These are phyloP conservation scores for Epinephelus lanceolatus DNA, from an alignment of 2,113 vertebrate genomes.

Conservation along the genomic window DNA sequence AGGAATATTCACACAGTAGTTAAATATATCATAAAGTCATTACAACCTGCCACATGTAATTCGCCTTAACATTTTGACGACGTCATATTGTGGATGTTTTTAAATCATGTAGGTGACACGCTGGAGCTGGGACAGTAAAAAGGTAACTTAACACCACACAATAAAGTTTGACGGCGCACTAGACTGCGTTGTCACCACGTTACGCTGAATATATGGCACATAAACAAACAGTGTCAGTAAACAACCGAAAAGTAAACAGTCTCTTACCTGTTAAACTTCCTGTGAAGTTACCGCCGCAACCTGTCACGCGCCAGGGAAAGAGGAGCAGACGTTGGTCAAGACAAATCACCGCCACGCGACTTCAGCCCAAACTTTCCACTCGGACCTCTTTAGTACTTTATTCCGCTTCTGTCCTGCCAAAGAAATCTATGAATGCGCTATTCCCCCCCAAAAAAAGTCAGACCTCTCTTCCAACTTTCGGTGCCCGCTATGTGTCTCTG, in stretches of 20 bases:
- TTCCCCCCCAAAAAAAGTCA: too few species aligned
- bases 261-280: constrained; percentile 42
- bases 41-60: background rate
- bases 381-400: background rate
- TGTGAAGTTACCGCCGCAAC: background rate
- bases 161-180: background rate
- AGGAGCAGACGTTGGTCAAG: background rate
- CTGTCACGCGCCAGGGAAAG: constrained; percentile 17
- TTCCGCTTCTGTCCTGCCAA: constrained; percentile 2
- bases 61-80: background rate
- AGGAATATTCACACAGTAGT: constrained; percentile 1
- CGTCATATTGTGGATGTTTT: background rate
- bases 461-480: constrained; percentile 1
- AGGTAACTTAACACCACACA: background rate
- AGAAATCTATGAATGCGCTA: too few species aligned
- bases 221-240: background rate
- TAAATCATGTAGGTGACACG: background rate
- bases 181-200: background rate
- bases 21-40: background rate
- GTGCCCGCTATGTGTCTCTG: background rate
- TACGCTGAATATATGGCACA: background rate
- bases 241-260: rapidly evolving
- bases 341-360: constrained; percentile 8
- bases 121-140: background rate
- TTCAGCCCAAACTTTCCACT: constrained; percentile 36